Base-by-base conservation (phyloP, 2,797 vertebrate genomes). In the Lagocephalus sceleratus region DNA sequence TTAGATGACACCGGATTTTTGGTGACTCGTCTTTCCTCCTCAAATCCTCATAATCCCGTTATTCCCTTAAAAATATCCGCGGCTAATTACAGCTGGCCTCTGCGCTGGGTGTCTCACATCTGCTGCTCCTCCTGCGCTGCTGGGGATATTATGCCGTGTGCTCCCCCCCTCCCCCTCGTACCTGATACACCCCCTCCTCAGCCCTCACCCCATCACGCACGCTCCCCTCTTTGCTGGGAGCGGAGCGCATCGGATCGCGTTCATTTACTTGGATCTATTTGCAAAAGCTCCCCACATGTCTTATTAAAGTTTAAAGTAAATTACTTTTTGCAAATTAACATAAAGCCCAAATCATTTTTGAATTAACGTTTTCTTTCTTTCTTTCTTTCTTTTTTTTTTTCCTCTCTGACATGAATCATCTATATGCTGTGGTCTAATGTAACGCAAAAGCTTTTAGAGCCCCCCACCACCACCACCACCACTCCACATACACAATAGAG, bases 21-120 rank as follows among this genome's bases (percentile, higher is more conserved):
- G 40, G 39, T 41, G 54, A 63, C 20, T 54, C 63, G 49, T 66
- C 56, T 50, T 46, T 51, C 35, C 47, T 41, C 47, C 54, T 84
- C 76, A 76, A 57, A 76, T 71, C 71, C 60, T 67, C 71, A 83
- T 83, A 63, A 73, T 85, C 69, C 84, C 44, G 56, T 75, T 67
- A 73, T 66, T 78, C 58, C 67, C 57, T 61, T 63, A 49, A 57
- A 72, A 51, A 46, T 42, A 57, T 80, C 81, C 81, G 70, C 47
- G 54, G 68, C 68, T 73, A 83, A 78, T 79, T 76, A 69, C 54
- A 44, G 44, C 68, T 54, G 45, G 60, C 50, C 46, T 53, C 50
- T 21, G n/a, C 58, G 6, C 66, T 23, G 68, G 19, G 58, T 48
- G 60, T 50, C 60, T 72, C 60, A 46, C 81, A 58, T 85, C 75